These are phyloP conservation scores for Pomacea canaliculata DNA, from an alignment of 2,888 invertebrate species.

Conservation along the genomic window DNA sequence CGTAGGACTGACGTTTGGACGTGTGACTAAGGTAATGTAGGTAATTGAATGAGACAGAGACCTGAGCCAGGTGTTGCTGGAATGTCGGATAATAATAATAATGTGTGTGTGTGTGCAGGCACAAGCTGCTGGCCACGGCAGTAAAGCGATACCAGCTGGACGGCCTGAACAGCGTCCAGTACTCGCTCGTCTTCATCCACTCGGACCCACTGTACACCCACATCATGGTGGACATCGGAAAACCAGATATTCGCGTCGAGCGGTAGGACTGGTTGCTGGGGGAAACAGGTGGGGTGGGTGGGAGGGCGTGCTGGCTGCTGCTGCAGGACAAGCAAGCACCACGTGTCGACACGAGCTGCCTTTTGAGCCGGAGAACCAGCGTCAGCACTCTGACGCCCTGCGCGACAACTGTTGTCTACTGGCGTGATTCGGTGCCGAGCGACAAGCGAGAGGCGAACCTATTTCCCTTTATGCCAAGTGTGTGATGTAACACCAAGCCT, in stretches of 20 bases:
- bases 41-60: too few species aligned
- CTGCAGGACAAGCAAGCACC: background rate
- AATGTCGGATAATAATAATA: too few species aligned
- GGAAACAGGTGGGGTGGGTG: background rate
- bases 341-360: background rate
- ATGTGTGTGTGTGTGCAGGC: conserved; percentile 74
- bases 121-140: conserved; percentile 86
- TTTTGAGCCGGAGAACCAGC: background rate
- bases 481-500: too few species aligned
- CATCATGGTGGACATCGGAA: conserved; percentile 63
- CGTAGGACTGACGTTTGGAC: too few species aligned
- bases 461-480: too few species aligned
- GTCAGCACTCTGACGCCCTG: too few species aligned
- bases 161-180: conserved; percentile 87
- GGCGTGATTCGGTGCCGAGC: too few species aligned
- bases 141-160: conserved; percentile 86
- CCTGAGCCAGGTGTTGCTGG: too few species aligned
- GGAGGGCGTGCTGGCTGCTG: background rate
- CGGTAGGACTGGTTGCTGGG: background rate
- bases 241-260: conserved; percentile 33
- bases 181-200: conserved; percentile 72
- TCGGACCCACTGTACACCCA: conserved; percentile 58
- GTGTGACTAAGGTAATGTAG: too few species aligned
- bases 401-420: too few species aligned
- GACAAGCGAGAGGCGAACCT: too few species aligned